Evolutionary conservation across 2,888 invertebrate genomes (phyloP), one percentile per base, ranked within the genome.

Genomic region (Aleiodes testaceus): DNA sequence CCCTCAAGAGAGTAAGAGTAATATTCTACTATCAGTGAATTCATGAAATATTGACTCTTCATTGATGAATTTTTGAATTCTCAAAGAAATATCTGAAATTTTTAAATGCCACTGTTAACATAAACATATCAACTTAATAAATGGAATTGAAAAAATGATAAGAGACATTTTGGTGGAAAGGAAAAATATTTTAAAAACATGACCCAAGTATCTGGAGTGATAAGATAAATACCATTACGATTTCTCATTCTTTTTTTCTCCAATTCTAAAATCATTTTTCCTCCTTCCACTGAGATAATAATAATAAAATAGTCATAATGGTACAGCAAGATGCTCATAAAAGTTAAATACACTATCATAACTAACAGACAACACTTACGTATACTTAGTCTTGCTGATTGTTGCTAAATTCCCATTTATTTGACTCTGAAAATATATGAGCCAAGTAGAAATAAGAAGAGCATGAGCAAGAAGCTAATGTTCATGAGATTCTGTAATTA

Each of bases 401-500:
- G 42, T 59, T 59, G 59, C 26, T 42, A 59, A 59, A 59, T 36
- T 3, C 36, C 7, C 59, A 59, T 59, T 59, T 36, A 59, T 52
- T 36, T 20, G 36, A 50, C 36, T 63, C 36, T 63, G 42, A 47
- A 61, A 16, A 53, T 53, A 53, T 20, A 65, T 50, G 50, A 22
- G 47, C 12, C 11, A 36, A 36, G 36, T 36, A 6, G 52, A n/a
- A 45, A 52, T 36, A 16, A 22, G n/a, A 9, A 22, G 42, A 49
- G 36, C 45, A 59, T 42, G 55, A n/a, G 55, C 16, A 16, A 70
- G 65, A 66, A 49, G 68, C 16, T 68, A 42, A 52, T 63, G 55
- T 30, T 22, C 47, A 64, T 26, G 49, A 52, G 49, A 55, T 59
- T 66, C 53, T 26, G 47, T 66, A 49, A 70, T 70, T 70, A 70